phyloP scores from a whole-genome alignment of 2,888 invertebrate species.

The Andrena chrysosceles region DNA sequence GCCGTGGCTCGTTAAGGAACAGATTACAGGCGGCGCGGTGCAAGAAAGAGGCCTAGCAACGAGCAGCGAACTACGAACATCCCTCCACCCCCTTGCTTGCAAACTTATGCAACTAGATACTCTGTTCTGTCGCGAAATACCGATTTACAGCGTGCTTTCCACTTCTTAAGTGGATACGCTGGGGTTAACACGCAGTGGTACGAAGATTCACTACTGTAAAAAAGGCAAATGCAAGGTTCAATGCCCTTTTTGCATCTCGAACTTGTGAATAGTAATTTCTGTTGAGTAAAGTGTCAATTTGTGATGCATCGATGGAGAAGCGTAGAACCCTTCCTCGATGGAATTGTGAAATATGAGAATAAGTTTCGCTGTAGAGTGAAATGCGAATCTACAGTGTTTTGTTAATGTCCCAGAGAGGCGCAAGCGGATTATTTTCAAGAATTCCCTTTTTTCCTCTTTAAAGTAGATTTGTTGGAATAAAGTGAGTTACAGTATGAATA shows the following conservation, averaged over 20 bases:
- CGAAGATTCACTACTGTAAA: too few relatives aligned
- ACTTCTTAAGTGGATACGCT: not conserved
- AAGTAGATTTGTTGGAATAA: conserved; percentile 2
- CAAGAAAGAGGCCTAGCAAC: conserved; percentile 48
- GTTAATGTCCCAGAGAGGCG: not conserved
- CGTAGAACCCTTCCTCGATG: not conserved
- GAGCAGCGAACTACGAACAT: conserved; percentile 16
- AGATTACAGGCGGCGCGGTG: conserved; percentile 53
- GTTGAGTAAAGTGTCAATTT: too few relatives aligned
- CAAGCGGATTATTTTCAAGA: too few relatives aligned
- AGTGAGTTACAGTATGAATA: conserved; percentile 7
- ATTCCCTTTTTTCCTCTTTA: not conserved
- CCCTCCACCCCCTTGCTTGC: not conserved
- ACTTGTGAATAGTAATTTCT: too few relatives aligned
- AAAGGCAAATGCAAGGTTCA: too few relatives aligned
- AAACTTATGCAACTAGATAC: not conserved
- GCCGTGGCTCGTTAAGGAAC: conserved; percentile 72
- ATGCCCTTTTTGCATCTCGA: too few relatives aligned
- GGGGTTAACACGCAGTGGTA: not conserved
- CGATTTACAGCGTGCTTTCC: not conserved
- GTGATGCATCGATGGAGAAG: too few relatives aligned
- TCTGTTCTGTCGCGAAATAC: not conserved
- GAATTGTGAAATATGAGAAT: not conserved
- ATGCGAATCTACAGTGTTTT: not conserved
- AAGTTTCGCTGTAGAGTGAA: not conserved